Evolutionary conservation across 2,888 invertebrate species (phyloP).

Genomic region (Oxyscelio sp.): DNA sequence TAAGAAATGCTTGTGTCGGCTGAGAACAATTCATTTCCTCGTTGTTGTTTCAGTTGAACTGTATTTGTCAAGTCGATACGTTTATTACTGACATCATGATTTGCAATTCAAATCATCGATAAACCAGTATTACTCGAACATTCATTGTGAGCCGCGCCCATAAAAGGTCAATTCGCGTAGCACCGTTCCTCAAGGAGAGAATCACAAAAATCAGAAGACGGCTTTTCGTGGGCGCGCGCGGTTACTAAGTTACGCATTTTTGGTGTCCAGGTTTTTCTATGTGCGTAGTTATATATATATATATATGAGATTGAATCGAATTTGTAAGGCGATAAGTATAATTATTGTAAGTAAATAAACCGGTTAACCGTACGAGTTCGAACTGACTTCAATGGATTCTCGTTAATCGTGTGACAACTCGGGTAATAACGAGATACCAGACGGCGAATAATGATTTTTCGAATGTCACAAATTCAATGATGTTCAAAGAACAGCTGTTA

Average conservation of each 20-base stretch:
- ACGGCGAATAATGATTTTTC: neutral
- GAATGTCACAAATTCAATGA: neutral
- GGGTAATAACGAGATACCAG: neutral
- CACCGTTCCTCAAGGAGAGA: too few relatives aligned
- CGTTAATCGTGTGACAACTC: constrained; percentile 2
- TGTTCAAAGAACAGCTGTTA: constrained; percentile 32
- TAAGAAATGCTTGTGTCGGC: constrained; percentile 64
- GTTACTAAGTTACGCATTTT: constrained; percentile 42
- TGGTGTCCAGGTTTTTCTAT: constrained; percentile 68
- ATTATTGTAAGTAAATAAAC: constrained; percentile 53
- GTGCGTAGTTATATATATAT: constrained; percentile 49
- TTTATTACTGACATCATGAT: neutral
- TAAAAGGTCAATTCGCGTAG: too few relatives aligned
- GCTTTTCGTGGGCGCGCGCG: constrained; percentile 3
- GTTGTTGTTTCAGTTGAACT: constrained; percentile 22
- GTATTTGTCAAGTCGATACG: neutral
- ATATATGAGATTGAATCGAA: constrained; percentile 54
- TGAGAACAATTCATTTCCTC: constrained; percentile 39
- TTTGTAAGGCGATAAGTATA: constrained; percentile 59
- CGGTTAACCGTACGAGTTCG: constrained; percentile 36
- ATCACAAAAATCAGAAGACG: too few relatives aligned
- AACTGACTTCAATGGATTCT: constrained; percentile 43
- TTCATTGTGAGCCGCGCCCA: constrained; percentile 55
- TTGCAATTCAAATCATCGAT: constrained; percentile 34
- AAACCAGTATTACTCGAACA: constrained; percentile 61